Base-by-base conservation (phyloP, 1,140 invertebrate genomes). In the Oncopeltus fasciatus region DNA sequence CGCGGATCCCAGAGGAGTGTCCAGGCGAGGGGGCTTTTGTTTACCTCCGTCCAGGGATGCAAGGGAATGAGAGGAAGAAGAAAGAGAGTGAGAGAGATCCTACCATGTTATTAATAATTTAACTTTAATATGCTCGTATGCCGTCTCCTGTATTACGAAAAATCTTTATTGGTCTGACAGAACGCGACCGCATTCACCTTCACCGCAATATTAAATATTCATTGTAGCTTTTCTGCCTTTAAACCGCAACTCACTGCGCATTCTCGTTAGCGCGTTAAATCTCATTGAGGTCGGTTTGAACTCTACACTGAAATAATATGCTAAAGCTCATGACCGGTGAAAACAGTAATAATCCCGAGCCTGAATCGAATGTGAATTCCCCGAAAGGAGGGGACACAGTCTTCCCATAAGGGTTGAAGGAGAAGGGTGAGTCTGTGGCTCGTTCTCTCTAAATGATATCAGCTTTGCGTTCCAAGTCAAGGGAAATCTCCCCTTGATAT, bases 81-180 rank as follows among this genome's bases (percentile, higher is more conserved):
- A n/a, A n/a, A n/a, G n/a, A n/a, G n/a, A n/a, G n/a, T n/a, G n/a
- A n/a, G n/a, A n/a, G n/a, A n/a, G n/a, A n/a, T 20, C 47, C 47
- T 21, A 12, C 31, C 21, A 24, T 21, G 47, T 49, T 49, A 49
- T 49, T 49, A 49, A 49, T 49, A 49, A 49, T 49, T 49, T 49
- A 49, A 49, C 47, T 49, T 49, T 49, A 49, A 49, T 49, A 49
- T 49, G 21, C 24, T 16, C 47, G 9, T 21, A 24, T 49, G 47
- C 47, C 47, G 47, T 49, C 47, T 49, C 47, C n/a, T 12, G 47
- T 49, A 49, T 49, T 49, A 49, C 47, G 47, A 49, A 49, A 49
- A 49, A 49, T 49, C 47, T 49, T 49, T 49, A 49, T 49, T 49
- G 47, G 47, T 20, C 47, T 49, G 47, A 49, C 47, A 49, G 47